Conservation (phyloP, 35 echinoderm and acorn worm species). For the Apostichopus japonicus region DNA sequence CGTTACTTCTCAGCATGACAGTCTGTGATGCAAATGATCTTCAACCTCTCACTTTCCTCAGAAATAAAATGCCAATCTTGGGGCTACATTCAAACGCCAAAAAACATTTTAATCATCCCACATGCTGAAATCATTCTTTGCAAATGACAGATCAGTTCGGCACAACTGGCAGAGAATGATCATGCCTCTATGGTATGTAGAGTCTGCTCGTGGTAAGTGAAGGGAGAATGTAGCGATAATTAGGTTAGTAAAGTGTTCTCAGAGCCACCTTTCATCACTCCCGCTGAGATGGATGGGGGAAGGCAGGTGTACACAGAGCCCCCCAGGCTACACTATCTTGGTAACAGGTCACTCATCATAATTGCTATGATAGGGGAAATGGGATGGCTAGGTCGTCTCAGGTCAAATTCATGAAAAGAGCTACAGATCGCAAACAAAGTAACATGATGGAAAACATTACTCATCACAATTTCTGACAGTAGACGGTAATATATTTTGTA, state of each 20-base stretch:
- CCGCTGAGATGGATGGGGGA: constrained; percentile 31
- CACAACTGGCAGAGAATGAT: constrained; percentile 1
- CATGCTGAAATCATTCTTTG: background rate
- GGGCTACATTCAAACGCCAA: background rate
- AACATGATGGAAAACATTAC: too few species aligned
- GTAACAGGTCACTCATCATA: constrained; percentile 12
- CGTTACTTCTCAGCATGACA: constrained; percentile 42
- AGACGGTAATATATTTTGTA: too few species aligned
- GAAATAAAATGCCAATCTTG: background rate
- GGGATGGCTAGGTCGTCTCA: background rate
- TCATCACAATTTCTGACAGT: too few species aligned
- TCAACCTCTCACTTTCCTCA: background rate
- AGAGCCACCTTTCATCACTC: constrained; percentile 41
- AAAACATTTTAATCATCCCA: constrained; percentile 48
- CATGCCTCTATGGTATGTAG: background rate
- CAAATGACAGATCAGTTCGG: background rate
- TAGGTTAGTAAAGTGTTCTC: constrained; percentile 27
- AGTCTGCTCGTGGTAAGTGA: background rate
- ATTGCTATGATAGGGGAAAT: background rate
- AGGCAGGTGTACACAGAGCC: constrained; percentile 31
- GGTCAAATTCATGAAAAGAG: background rate
- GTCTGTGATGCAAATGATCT: constrained; percentile 24
- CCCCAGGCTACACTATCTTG: constrained; percentile 1
- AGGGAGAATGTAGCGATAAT: constrained; percentile 19
- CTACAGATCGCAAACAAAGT: too few species aligned